Conservation (phyloP, 1,140 invertebrate species). For the Nephila pilipes region DNA sequence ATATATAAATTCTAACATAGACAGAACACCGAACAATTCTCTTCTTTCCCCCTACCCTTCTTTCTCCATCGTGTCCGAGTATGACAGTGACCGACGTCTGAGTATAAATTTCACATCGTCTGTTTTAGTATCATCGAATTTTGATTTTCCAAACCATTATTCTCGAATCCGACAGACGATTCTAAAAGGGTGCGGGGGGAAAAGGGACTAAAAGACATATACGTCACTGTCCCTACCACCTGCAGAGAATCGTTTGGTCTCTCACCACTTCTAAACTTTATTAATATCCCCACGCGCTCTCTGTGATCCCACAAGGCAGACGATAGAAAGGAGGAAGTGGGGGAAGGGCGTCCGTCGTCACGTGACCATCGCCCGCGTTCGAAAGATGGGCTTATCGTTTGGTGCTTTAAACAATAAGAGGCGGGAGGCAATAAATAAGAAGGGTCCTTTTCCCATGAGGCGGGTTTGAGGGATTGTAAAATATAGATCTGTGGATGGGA, state of each 20-base stretch:
- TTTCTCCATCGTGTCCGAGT: background rate
- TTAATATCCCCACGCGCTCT: conserved; percentile 60
- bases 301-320: background rate
- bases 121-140: conserved; percentile 68
- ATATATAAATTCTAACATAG: background rate
- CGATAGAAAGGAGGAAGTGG: background rate
- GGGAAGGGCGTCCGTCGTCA: background rate
- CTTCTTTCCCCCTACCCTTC: background rate
- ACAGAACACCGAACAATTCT: background rate
- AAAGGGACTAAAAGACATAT: background rate
- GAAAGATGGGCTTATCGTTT: conserved; percentile 70
- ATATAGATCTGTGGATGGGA: conserved; percentile 36
- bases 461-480: conserved; percentile 70
- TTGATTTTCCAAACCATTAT: conserved; percentile 73
- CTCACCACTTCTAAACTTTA: conserved; percentile 75
- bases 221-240: conserved; percentile 70
- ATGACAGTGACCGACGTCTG: background rate
- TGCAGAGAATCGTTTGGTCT: conserved; percentile 63
- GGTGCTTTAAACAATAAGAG: conserved; percentile 68
- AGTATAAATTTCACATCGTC: conserved; percentile 14
- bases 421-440: conserved; percentile 65
- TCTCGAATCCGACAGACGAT: background rate
- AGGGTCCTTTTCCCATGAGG: conserved; percentile 29
- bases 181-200: background rate
- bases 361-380: background rate